Evolutionary conservation across 2,113 vertebrate species (phyloP).

Genomic region (Zapus hudsonius): DNA sequence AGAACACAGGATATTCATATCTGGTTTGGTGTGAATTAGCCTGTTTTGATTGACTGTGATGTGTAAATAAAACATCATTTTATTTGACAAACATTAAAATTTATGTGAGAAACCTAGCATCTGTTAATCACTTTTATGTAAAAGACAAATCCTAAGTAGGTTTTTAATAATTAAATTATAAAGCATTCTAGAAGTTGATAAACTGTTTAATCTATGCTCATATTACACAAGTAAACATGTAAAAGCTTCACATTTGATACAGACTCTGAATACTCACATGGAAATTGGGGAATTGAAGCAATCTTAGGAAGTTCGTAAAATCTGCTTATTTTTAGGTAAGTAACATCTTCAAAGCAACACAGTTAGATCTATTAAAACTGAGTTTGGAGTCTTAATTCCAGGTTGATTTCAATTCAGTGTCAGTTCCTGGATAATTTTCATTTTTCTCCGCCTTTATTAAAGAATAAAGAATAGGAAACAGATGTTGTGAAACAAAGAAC

Average conservation of each 20-base stretch:
- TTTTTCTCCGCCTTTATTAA: constrained; percentile 56
- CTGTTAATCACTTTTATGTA: constrained; percentile 82
- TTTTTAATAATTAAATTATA: constrained; percentile 82
- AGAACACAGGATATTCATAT: constrained; percentile 60
- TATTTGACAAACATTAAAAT: constrained; percentile 79
- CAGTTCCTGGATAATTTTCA: constrained; percentile 42
- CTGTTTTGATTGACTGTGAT: constrained; percentile 74
- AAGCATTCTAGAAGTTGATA: constrained; percentile 71
- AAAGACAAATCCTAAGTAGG: constrained; percentile 78
- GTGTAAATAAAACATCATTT: constrained; percentile 79
- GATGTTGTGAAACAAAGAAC: constrained; percentile 62
- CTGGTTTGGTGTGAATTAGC: constrained; percentile 74
- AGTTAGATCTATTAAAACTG: neutral
- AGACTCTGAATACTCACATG: constrained; percentile 38
- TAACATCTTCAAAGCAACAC: neutral
- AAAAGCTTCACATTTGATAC: neutral
- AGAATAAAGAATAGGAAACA: constrained; percentile 43
- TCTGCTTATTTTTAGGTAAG: constrained; percentile 35
- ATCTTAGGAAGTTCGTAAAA: neutral
- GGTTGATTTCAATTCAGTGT: constrained; percentile 53
- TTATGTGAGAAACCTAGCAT: constrained; percentile 77
- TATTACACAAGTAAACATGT: constrained; percentile 62
- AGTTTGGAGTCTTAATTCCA: constrained; percentile 5
- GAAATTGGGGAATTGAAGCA: neutral
- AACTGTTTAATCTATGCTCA: constrained; percentile 45